phyloP scores from a whole-genome alignment of 1,140 invertebrate species.

The Pseudomyrmex gracilis region DNA sequence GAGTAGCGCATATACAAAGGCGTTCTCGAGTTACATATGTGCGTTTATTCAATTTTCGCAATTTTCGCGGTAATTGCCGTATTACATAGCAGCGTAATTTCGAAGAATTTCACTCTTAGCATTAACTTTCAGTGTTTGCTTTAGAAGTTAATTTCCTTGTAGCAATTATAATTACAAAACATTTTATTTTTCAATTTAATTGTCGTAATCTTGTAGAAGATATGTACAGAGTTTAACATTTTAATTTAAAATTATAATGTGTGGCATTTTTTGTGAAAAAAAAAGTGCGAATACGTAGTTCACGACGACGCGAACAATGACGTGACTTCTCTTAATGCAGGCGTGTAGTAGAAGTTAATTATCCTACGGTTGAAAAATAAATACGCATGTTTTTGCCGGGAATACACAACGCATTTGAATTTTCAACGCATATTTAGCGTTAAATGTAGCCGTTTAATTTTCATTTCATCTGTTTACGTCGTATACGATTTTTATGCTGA shows the following conservation, averaged over 20 bases:
- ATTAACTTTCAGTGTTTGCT: background rate
- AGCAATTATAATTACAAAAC: background rate
- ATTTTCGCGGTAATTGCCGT: background rate
- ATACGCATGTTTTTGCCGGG: constrained; percentile 10
- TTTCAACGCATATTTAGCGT: constrained; percentile 48
- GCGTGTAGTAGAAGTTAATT: constrained; percentile 36
- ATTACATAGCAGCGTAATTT: background rate
- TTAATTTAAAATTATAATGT: constrained; percentile 29
- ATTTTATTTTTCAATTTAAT: background rate
- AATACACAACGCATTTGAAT: constrained; percentile 42
- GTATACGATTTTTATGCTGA: constrained; percentile 25
- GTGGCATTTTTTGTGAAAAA: background rate
- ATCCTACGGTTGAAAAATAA: constrained; percentile 39
- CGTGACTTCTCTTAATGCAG: constrained; percentile 3
- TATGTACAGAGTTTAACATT: background rate
- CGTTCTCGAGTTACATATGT: too few species aligned
- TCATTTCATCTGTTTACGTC: constrained; percentile 35
- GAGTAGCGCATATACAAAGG: background rate
- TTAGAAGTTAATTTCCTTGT: background rate
- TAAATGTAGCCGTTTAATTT: constrained; percentile 53
- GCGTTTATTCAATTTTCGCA: background rate
- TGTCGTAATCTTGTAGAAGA: background rate
- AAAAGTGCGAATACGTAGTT: background rate
- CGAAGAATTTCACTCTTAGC: background rate
- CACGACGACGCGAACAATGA: constrained; percentile 21